Conservation (phyloP, 2,797 vertebrate genomes). For the Helarctos malayanus region DNA sequence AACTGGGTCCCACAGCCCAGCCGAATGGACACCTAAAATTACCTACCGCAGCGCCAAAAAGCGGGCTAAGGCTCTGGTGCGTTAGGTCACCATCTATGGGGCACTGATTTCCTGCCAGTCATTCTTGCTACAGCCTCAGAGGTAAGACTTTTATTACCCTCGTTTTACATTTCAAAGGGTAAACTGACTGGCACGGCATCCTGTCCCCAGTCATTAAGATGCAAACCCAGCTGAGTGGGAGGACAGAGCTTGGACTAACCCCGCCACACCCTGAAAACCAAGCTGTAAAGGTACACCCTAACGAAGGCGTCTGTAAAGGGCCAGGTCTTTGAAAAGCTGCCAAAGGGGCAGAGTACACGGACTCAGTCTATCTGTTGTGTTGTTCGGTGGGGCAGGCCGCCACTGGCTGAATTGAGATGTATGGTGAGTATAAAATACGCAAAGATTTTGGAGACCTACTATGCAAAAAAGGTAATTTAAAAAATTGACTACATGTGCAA, state of each 20-base stretch:
- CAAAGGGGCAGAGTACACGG: background rate
- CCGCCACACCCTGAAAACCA: background rate
- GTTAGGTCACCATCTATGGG: background rate
- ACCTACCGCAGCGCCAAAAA: background rate
- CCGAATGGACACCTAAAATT: background rate
- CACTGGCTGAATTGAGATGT: background rate
- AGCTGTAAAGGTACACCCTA: background rate
- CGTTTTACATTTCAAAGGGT: background rate
- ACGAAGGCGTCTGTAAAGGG: fast-evolving
- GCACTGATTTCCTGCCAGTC: background rate
- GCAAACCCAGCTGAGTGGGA: background rate
- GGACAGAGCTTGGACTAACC: background rate
- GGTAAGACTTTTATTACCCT: background rate
- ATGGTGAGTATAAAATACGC: background rate
- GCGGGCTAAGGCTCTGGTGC: background rate
- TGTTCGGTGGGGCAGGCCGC: background rate
- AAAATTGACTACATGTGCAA: background rate
- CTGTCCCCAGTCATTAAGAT: background rate
- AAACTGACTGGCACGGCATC: background rate
- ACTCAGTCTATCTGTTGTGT: background rate
- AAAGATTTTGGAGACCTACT: background rate
- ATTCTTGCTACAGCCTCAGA: background rate
- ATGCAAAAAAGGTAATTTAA: background rate
- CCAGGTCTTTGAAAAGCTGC: background rate
- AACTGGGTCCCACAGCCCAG: background rate